phyloP scores from a whole-genome alignment of 2,113 vertebrate species.

The Hyla sarda region DNA sequence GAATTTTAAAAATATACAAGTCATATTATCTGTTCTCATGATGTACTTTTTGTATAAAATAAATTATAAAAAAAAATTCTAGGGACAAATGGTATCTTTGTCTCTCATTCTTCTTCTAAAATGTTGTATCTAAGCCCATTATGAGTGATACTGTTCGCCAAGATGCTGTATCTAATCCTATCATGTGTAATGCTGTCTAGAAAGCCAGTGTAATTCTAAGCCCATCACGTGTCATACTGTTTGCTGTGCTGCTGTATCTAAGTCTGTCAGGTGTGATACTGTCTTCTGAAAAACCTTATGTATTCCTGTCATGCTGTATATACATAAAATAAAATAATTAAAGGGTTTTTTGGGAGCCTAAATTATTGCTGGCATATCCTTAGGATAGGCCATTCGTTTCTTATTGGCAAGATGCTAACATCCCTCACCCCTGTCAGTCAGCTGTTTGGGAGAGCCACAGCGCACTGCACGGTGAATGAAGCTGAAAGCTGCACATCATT shows the following conservation, averaged over 20 bases:
- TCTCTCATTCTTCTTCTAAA: background rate
- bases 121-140: background rate
- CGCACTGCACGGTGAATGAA: too few relatives aligned
- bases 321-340: too few relatives aligned
- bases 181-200: too few relatives aligned
- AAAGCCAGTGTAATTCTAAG: background rate
- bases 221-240: background rate
- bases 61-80: background rate
- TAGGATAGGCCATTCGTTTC: too few relatives aligned
- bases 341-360: too few relatives aligned
- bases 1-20: background rate
- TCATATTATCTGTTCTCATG: background rate
- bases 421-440: too few relatives aligned
- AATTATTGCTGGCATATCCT: too few relatives aligned
- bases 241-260: background rate
- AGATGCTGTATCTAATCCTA: background rate
- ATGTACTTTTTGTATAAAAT: background rate
- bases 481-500: too few relatives aligned
- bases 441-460: too few relatives aligned
- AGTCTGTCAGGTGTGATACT: background rate
- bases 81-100: background rate
- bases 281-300: background rate
- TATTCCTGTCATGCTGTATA: background rate
- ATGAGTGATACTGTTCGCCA: background rate
- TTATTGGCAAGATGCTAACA: too few relatives aligned